Conservation (phyloP, 2,888 invertebrate genomes). For the Drosophila paramelanica region DNA sequence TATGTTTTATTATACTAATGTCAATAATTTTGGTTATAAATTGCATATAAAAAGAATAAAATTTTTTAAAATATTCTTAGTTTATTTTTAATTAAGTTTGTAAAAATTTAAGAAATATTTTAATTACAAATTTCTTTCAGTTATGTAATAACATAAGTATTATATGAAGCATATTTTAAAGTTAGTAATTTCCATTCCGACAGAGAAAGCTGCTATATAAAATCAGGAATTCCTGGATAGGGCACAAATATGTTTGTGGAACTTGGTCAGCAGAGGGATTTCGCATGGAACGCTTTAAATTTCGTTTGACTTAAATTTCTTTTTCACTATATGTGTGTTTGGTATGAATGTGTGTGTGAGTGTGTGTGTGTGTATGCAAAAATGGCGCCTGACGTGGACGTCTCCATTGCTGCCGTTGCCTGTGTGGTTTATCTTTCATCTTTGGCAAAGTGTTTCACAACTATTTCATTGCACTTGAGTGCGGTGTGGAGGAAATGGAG, state of each 20-base stretch:
- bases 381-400: slow-evolving; percentile 49
- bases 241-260: slow-evolving; percentile 1
- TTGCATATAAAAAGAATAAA: no score
- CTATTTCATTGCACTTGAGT: slow-evolving; percentile 78
- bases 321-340: not conserved
- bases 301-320: slow-evolving; percentile 32
- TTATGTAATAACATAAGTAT: no score
- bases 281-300: slow-evolving; percentile 29
- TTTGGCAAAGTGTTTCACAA: slow-evolving; percentile 80
- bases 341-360: not conserved
- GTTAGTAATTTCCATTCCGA: slow-evolving; percentile 1
- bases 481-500: slow-evolving; percentile 27
- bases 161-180: not conserved
- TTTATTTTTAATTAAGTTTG: no score
- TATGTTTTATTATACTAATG: no score
- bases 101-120: no score
- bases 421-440: slow-evolving; percentile 78
- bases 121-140: no score
- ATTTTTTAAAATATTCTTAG: no score
- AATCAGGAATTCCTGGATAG: slow-evolving; percentile 2
- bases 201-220: not conserved
- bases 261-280: slow-evolving; percentile 21
- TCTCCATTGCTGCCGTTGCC: slow-evolving; percentile 36
- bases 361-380: slow-evolving; percentile 37
- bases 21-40: no score